phyloP scores from a whole-genome alignment of 1,140 invertebrate species.

The Trissolcus basalis region DNA sequence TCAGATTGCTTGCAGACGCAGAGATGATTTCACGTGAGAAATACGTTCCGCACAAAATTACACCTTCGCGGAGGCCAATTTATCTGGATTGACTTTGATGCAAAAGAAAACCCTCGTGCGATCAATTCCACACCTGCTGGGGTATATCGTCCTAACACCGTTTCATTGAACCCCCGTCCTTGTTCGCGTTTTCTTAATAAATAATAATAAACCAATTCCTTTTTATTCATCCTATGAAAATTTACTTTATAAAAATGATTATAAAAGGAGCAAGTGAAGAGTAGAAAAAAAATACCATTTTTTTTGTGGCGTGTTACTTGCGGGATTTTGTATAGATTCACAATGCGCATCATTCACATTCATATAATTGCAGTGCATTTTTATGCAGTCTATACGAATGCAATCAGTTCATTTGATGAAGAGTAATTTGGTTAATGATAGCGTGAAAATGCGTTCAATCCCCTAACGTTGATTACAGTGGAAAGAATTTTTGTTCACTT shows the following conservation, averaged over 20 bases:
- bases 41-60: conserved; percentile 39
- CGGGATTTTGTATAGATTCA: conserved; percentile 4
- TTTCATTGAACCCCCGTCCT: too few relatives aligned
- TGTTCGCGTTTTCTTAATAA: too few relatives aligned
- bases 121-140: conserved; percentile 9
- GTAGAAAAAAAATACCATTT: too few relatives aligned
- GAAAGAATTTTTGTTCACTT: neutral
- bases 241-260: too few relatives aligned
- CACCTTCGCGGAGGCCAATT: conserved; percentile 1
- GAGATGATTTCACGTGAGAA: conserved; percentile 13
- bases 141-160: too few relatives aligned
- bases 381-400: neutral
- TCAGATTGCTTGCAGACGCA: conserved; percentile 5
- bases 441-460: conserved; percentile 7
- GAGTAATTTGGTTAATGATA: conserved; percentile 15
- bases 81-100: neutral
- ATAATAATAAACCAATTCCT: too few relatives aligned
- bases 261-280: too few relatives aligned
- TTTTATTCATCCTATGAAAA: too few relatives aligned
- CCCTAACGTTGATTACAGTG: conserved; percentile 8
- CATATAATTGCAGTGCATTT: conserved; percentile 13
- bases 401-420: conserved; percentile 6
- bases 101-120: neutral
- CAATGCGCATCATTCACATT: conserved; percentile 6
- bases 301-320: neutral